Evolutionary conservation across 2,888 invertebrate species (phyloP), one percentile per base, ranked within the genome.

Genomic region (Sialis lutaria): DNA sequence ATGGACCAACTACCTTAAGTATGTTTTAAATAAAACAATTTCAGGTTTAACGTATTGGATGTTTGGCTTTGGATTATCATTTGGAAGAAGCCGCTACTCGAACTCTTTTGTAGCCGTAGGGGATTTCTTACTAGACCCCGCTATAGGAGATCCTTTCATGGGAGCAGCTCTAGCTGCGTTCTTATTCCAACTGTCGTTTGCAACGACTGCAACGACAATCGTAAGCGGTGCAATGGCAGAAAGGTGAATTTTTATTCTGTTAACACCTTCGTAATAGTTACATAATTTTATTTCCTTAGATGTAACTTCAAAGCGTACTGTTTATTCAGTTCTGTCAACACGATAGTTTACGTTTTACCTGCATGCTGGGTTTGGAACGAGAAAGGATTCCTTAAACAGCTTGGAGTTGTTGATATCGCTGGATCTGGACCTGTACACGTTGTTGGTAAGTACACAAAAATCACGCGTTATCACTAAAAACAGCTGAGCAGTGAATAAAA

Each of bases 141-240:
- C 71, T 0, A 70, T 82, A 7, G 74, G 76, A 0, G 82, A 87
- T 60, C 74, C 77, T 0, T 65, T 82, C 1, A 88, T 90, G 81
- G 92, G 92, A 0, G 80, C 82, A 0, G 77, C 84, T 44, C 89
- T 87, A 61, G 83, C 91, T 0, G 86, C 88, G 0, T 93, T 91
- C 61, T 67, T 92, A 45, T 93, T 92, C 64, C 92, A 92, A 61
- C 67, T 90, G 53, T 88, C 88, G 0, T 91, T 91, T 55, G 88
- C 91, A 0, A 90, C 91, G 0, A 86, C 86, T 0, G 82, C 91
- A 0, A 91, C 91, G 0, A 91, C 91, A 0, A 91, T 91, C 49
- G 90, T 91, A 0, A 89, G 88, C 55, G 93, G 93, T 0, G 90
- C 92, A 5, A 91, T 93, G 88, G 91, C 92, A 1, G 93, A 93